phyloP scores from a whole-genome alignment of 2,797 vertebrate species.

The Vespertilio murinus region DNA sequence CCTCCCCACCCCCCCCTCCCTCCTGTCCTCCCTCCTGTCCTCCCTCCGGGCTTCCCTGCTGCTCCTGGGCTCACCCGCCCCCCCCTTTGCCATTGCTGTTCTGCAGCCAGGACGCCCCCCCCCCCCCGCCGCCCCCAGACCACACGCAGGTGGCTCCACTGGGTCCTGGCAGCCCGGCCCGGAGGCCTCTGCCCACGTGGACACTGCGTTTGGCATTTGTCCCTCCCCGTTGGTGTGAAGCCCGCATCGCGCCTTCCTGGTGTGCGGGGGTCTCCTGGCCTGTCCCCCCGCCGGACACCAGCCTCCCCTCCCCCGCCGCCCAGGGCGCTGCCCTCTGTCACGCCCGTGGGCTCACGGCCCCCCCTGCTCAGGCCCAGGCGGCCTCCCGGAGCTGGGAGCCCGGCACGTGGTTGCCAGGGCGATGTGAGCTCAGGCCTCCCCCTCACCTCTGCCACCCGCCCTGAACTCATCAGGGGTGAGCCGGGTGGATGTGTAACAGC shows the following conservation, averaged over 20 bases:
- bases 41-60: no score
- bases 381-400: not conserved
- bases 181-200: not conserved
- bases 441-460: slow-evolving; percentile 26
- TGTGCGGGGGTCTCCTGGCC: accelerated
- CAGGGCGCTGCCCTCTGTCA: not conserved
- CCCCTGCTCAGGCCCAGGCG: not conserved
- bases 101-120: accelerated
- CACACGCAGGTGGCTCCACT: accelerated
- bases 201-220: accelerated
- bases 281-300: not conserved
- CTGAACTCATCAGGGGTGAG: slow-evolving; percentile 65
- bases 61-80: accelerated
- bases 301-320: no score
- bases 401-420: not conserved
- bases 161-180: no score
- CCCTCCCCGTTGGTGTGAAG: accelerated
- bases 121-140: accelerated
- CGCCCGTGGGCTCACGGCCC: not conserved
- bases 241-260: not conserved
- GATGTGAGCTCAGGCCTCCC: accelerated
- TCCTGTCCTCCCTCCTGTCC: accelerated
- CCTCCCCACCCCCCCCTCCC: accelerated
- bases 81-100: not conserved
- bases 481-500: slow-evolving; percentile 21